phyloP scores from a whole-genome alignment of 2,797 vertebrate genomes.

The Trichosurus vulpecula region DNA sequence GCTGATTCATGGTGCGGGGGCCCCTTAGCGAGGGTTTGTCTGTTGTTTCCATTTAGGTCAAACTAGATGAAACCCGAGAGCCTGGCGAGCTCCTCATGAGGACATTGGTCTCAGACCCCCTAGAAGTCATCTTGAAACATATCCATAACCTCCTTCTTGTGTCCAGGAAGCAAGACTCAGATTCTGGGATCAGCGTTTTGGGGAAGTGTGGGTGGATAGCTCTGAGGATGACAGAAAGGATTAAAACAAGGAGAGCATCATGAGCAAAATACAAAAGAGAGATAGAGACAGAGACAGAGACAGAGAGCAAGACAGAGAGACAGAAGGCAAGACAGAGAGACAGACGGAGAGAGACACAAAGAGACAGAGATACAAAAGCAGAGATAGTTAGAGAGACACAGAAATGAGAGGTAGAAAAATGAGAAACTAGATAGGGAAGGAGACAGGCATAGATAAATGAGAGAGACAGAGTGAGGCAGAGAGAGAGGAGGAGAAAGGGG shows the following conservation, averaged over 20 bases:
- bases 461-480: not conserved
- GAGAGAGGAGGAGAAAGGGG: not conserved
- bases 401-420: no score
- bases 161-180: slow-evolving; percentile 15
- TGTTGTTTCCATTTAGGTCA: slow-evolving; percentile 41
- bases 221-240: not conserved
- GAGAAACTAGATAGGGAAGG: not conserved
- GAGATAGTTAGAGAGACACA: no score
- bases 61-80: slow-evolving; percentile 36
- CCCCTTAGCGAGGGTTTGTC: slow-evolving; percentile 16
- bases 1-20: not conserved
- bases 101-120: not conserved
- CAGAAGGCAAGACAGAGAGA: not conserved
- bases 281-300: no score
- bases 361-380: not conserved
- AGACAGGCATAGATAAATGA: not conserved
- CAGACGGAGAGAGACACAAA: not conserved
- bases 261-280: not conserved
- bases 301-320: not conserved
- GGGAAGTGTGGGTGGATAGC: not conserved
- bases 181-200: not conserved
- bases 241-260: not conserved
- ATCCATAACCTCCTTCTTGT: not conserved
- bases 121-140: not conserved
- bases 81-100: not conserved